phyloP scores from a whole-genome alignment of 1,140 invertebrate species.

The Zaprionus tsacasi region DNA sequence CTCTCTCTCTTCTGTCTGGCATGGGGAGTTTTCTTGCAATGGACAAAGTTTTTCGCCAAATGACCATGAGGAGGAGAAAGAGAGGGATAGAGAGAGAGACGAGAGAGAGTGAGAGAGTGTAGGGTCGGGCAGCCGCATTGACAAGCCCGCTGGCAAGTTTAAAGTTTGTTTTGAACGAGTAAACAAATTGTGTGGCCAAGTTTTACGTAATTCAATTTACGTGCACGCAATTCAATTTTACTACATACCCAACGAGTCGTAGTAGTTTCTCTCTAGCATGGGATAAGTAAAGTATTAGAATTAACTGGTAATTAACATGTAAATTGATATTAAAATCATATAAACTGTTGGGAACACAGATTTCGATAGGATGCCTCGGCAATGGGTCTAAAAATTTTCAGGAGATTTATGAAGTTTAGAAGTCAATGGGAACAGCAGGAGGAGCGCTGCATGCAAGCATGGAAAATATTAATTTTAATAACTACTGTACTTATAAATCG shows the following conservation, averaged over 20 bases:
- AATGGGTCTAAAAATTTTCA: too few relatives aligned
- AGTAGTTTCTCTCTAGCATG: neutral
- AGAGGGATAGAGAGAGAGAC: neutral
- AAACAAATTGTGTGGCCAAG: constrained; percentile 75
- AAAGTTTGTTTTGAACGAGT: constrained; percentile 80
- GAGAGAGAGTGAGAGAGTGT: neutral
- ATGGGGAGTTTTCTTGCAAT: constrained; percentile 26
- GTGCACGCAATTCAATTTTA: constrained; percentile 74
- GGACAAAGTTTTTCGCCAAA: constrained; percentile 43
- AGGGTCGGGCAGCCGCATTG: constrained; percentile 46
- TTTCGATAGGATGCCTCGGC: neutral
- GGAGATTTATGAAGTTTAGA: too few relatives aligned
- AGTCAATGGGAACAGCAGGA: too few relatives aligned
- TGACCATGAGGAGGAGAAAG: constrained; percentile 21
- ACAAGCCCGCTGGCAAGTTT: constrained; percentile 66
- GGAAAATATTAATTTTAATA: too few relatives aligned
- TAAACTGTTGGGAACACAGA: neutral
- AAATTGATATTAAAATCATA: neutral
- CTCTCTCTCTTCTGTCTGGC: neutral
- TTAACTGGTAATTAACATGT: neutral
- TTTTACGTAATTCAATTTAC: constrained; percentile 79
- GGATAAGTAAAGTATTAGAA: constrained; percentile 22
- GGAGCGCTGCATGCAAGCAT: too few relatives aligned
- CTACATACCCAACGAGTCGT: constrained; percentile 1
- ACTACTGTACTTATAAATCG: too few relatives aligned